Evolutionary conservation across 53 echinoderm and acorn worm genomes (phyloP).

Genomic region (Echinarachnius parma): DNA sequence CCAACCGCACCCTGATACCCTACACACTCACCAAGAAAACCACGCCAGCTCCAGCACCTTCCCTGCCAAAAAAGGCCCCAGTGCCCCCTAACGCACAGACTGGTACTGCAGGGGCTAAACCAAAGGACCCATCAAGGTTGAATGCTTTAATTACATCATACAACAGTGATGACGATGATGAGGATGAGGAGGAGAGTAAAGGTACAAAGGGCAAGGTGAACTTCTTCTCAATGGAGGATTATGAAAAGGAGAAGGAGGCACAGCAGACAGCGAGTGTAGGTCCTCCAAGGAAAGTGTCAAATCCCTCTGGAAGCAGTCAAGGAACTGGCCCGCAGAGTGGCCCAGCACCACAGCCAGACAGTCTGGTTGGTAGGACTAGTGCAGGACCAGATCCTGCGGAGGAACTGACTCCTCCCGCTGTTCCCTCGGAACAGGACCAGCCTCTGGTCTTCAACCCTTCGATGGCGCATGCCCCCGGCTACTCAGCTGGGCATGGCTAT

Average conservation of each 20-base stretch:
- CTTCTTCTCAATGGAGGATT: conserved; percentile 42
- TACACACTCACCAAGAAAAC: conserved; percentile 83
- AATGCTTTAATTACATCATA: conserved; percentile 14
- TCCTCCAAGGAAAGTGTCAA: not conserved
- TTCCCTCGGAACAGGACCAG: conserved; percentile 35
- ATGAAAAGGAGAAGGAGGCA: too few relatives aligned
- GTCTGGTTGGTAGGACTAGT: not conserved
- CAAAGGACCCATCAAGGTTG: not conserved
- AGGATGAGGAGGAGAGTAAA: conserved; percentile 19
- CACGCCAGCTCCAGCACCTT: conserved; percentile 6
- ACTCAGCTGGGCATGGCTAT: too few relatives aligned
- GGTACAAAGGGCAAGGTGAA: conserved; percentile 4
- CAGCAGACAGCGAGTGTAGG: not conserved
- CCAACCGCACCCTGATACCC: conserved; percentile 80
- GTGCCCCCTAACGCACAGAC: not conserved
- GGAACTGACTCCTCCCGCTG: not conserved
- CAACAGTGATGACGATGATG: conserved; percentile 38
- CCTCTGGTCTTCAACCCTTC: conserved; percentile 63
- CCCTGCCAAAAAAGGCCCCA: conserved; percentile 11
- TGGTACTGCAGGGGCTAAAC: not conserved
- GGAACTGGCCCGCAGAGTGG: not conserved
- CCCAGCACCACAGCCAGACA: not conserved
- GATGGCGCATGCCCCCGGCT: conserved; percentile 1
- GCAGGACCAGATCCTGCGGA: not conserved
- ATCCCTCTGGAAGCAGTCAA: not conserved